phyloP scores from a whole-genome alignment of 2,888 invertebrate genomes.

The Arrhopalites spinosus region DNA sequence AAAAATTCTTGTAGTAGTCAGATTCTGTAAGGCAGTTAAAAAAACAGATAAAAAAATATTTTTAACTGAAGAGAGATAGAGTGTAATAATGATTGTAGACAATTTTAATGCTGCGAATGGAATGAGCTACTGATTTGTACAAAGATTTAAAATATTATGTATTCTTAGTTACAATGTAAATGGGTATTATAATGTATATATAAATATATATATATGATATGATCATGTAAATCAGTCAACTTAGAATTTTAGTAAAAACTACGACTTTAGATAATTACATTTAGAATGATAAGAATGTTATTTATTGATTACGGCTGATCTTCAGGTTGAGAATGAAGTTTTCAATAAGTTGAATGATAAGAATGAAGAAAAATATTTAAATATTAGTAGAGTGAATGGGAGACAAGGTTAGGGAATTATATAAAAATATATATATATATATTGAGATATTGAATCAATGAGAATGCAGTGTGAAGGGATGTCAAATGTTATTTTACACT shows the following conservation, averaged over 20 bases:
- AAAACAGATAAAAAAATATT: too few relatives aligned
- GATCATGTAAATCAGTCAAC: conserved; percentile 10
- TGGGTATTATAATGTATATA: not conserved
- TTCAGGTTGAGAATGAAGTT: not conserved
- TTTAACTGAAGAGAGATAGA: not conserved
- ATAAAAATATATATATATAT: too few relatives aligned
- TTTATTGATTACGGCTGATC: not conserved
- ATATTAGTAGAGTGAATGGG: too few relatives aligned
- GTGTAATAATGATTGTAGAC: not conserved
- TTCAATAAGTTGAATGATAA: not conserved
- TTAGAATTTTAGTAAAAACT: not conserved
- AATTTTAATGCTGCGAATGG: conserved; percentile 12
- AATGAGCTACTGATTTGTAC: conserved; percentile 36
- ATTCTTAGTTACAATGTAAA: not conserved
- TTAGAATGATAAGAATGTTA: not conserved
- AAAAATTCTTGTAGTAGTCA: too few relatives aligned
- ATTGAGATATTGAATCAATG: too few relatives aligned
- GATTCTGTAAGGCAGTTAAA: too few relatives aligned
- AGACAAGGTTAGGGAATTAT: too few relatives aligned
- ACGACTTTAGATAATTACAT: not conserved
- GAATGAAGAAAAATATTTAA: too few relatives aligned
- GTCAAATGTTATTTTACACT: too few relatives aligned
- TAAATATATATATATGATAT: not conserved
- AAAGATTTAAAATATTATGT: conserved; percentile 15
- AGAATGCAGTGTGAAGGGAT: too few relatives aligned